Evolutionary conservation across 2,888 invertebrate species (phyloP), one percentile per base, ranked within the genome.

Genomic region (Serripes groenlandicus): DNA sequence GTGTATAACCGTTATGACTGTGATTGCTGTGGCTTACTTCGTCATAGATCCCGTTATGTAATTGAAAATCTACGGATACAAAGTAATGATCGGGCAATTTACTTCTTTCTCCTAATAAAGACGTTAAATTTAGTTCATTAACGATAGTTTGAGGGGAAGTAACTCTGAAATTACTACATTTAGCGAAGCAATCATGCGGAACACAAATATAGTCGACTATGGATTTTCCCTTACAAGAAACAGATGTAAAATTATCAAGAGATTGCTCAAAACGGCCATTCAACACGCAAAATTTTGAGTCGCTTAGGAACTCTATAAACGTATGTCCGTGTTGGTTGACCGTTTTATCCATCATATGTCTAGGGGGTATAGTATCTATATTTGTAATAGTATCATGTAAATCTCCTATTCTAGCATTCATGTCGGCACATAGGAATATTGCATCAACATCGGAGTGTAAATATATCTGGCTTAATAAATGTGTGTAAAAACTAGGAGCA

Each of bases 181-280:
- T 28, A 4, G 26, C 21, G 9, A 73, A 73, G 28, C 28, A n/a
- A 28, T 81, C 76, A 68, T 81, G 77, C 0, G 73, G 77, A 15
- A 73, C 76, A 73, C 42, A 73, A 5, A 81, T 35, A 69, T 60
- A 77, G 34, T 81, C 81, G 21, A 81, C 81, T 5, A 77, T 74
- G 7, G 77, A 49, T 60, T 34, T 54, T 42, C 81, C 81, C 42
- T 70, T 75, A 30, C 42, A 30, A 42, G 81, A 81, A 28, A 77
- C 60, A 23, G 52, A 77, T 23, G 76, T 81, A 56, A 34, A 77
- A 69, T 77, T 69, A 32, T 81, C 73, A n/a, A n/a, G n/a, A n/a
- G n/a, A n/a, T 42, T 42, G 18, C 9, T 49, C 71, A 28, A 42
- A 62, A 34, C 80, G 52, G 18, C 80, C 75, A 42, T 81, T 77